Base-by-base conservation (phyloP, 2,888 invertebrate species). In the Petrolisthes manimaculis region DNA sequence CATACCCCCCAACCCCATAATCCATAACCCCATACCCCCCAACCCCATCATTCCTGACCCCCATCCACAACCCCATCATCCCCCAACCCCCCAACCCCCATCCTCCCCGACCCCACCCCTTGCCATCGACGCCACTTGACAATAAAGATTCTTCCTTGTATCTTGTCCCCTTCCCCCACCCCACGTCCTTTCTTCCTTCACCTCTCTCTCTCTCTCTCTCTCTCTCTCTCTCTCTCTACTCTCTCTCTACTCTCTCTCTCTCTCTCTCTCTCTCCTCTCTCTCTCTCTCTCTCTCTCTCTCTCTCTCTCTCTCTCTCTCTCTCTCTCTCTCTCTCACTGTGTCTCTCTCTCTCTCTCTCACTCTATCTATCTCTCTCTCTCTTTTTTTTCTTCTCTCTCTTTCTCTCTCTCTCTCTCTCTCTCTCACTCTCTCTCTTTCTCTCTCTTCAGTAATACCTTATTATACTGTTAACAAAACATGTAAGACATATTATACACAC, bases 351-450 rank as follows among this genome's bases (percentile, higher is more conserved):
- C 51, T n/a, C 24, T n/a, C n/a, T n/a, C 77, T n/a, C 77, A 6
- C n/a, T 51, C 77, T 77, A 2, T n/a, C 79, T n/a, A 0, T 24
- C 24, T n/a, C 55, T 5, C 61, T 61, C 67, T 21, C 24, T 61
- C 24, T 61, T 18, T 21, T 67, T 61, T 67, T 61, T 24, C 18
- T 18, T 69, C 51, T 37, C 51, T 37, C 69, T 82, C 37, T 37
- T 3, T 21, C 21, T 54, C 55, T 21, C 24, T 54, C 55, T 21
- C n/a, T 54, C 71, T 71, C 83, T 74, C 71, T 74, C 21, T 21
- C 71, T 74, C 74, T 54, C 74, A 71, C 67, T 51, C 67, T 37
- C 67, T 67, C 81, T 51, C 67, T 14, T 37, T 67, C 81, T 67
- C 81, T 67, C 51, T 37, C 80, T 21, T 21, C 37, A 37, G 37